Evolutionary conservation across 2,888 invertebrate species (phyloP).

Genomic region (Andrena fulva): DNA sequence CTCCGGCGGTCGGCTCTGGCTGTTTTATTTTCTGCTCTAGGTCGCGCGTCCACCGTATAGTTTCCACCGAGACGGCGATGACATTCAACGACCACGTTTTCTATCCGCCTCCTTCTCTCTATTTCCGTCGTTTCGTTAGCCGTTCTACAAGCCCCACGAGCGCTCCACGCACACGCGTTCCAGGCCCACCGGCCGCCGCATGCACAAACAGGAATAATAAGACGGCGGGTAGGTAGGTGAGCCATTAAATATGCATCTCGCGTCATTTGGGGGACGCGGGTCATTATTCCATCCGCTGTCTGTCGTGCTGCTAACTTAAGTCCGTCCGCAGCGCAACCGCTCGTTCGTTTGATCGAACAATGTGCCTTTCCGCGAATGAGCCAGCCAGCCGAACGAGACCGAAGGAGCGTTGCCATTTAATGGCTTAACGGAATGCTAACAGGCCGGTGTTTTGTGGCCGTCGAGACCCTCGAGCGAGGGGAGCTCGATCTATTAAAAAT

Average conservation of each 20-base stretch:
- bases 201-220: conserved; percentile 72
- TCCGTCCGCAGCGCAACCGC: conserved; percentile 58
- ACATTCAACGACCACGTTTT: conserved; percentile 24
- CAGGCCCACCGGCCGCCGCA: conserved; percentile 64
- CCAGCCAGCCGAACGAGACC: conserved; percentile 6
- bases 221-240: conserved; percentile 69
- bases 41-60: conserved; percentile 10
- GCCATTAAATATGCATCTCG: conserved; percentile 81
- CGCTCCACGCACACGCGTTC: conserved; percentile 30
- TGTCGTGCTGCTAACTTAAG: conserved; percentile 66
- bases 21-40: conserved; percentile 40
- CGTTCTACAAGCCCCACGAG: neutral
- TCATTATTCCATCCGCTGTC: conserved; percentile 81
- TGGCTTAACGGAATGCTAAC: neutral
- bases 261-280: conserved; percentile 79
- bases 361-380: conserved; percentile 44
- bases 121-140: conserved; percentile 49
- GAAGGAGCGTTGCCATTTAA: neutral
- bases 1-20: neutral
- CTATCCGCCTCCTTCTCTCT: conserved; percentile 7
- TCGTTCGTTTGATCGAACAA: conserved; percentile 45
- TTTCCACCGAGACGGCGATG: conserved; percentile 6
- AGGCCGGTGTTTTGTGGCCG: neutral
- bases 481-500: neutral
- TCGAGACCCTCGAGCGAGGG: neutral